phyloP scores from a whole-genome alignment of 2,797 vertebrate genomes.

The Crax fasciolata region DNA sequence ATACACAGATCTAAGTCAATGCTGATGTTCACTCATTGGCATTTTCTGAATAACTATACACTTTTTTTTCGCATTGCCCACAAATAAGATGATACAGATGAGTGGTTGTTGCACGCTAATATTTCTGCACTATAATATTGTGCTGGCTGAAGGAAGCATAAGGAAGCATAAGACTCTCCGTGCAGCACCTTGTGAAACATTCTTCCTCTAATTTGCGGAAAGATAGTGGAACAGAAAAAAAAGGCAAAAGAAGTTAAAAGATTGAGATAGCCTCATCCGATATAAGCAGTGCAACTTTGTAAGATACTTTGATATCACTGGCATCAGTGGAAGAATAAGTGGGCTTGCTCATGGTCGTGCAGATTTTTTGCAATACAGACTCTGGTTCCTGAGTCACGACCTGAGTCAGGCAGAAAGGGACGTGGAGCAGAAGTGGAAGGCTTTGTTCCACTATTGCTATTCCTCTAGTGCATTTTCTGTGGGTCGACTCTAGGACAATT shows the following conservation, averaged over 20 bases:
- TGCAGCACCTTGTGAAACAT: background rate
- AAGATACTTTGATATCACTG: background rate
- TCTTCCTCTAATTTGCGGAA: background rate
- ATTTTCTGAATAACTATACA: background rate
- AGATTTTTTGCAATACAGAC: background rate
- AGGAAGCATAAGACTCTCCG: background rate
- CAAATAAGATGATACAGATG: background rate
- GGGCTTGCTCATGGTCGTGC: background rate
- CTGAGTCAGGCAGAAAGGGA: background rate
- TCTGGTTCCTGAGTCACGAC: background rate
- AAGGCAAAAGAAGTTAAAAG: background rate
- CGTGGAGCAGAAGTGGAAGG: background rate
- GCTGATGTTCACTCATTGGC: background rate
- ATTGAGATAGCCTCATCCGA: background rate
- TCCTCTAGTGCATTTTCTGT: background rate
- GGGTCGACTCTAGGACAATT: background rate
- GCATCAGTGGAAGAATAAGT: background rate
- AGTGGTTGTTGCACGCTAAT: background rate
- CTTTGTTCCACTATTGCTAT: background rate
- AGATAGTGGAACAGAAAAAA: background rate
- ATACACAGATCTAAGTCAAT: background rate
- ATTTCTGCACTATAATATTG: background rate
- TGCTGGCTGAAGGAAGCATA: background rate
- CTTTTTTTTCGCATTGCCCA: background rate
- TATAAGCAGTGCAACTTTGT: background rate